Conservation (phyloP, 2,888 invertebrate species). For the Dascillus cervinus region DNA sequence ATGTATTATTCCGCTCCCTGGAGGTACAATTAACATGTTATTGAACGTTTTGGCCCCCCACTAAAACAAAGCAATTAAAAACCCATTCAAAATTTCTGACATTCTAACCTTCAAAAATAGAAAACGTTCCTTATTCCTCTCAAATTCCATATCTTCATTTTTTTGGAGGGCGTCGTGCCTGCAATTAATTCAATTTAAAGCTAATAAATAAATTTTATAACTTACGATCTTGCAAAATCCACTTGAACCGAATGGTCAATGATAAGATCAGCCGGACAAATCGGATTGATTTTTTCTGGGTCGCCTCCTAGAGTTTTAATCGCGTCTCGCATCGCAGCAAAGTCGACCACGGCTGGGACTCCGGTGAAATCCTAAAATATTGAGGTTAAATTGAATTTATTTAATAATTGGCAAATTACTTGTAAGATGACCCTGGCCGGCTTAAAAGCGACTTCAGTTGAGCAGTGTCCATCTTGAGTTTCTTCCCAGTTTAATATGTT, state of each 20-base stretch:
- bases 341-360: slow-evolving; percentile 97
- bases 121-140: slow-evolving; percentile 91
- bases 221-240: slow-evolving; percentile 74
- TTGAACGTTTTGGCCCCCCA: slow-evolving; percentile 95
- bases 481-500: slow-evolving; percentile 84
- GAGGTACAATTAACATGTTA: slow-evolving; percentile 96
- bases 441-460: slow-evolving; percentile 91
- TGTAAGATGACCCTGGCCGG: slow-evolving; percentile 94
- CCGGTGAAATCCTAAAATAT: slow-evolving; percentile 78
- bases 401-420: slow-evolving; percentile 44
- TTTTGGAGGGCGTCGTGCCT: slow-evolving; percentile 82
- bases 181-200: slow-evolving; percentile 26
- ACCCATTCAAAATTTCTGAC: slow-evolving; percentile 9
- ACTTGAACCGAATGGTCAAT: slow-evolving; percentile 99
- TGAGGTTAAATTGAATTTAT: slow-evolving; percentile 1
- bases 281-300: slow-evolving; percentile 90
- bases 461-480: slow-evolving; percentile 58
- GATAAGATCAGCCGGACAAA: slow-evolving; percentile 94
- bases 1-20: slow-evolving; percentile 96
- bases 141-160: slow-evolving; percentile 92
- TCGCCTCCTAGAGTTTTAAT: slow-evolving; percentile 80
- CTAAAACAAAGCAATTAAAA: slow-evolving; percentile 43
- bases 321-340: slow-evolving; percentile 97
- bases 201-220: slow-evolving; percentile 5
- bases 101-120: slow-evolving; percentile 84